A percentile compares a stretch with the other conserved stretches of the same genome.
phyloP scores from a whole-genome alignment of 2,888 invertebrate genomes.

The Empis stercorea region DNA sequence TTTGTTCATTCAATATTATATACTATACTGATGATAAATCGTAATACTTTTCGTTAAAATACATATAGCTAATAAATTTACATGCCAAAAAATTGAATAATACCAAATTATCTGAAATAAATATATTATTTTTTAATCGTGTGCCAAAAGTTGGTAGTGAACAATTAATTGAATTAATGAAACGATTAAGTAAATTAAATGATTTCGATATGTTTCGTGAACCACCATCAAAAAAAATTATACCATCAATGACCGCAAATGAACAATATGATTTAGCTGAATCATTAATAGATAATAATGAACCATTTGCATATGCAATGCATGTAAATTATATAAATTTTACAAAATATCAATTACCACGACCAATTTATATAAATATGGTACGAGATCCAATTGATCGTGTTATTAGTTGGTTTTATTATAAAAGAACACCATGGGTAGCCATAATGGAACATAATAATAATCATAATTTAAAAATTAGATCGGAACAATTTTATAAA shows the following conservation, averaged over 20 bases:
- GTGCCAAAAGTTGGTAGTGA: conserved; percentile 54
- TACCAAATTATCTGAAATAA: conserved; percentile 53
- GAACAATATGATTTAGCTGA: neutral
- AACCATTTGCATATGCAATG: conserved; percentile 53
- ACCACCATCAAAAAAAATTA: too few relatives aligned
- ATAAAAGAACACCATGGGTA: conserved; percentile 75
- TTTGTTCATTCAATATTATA: too few relatives aligned
- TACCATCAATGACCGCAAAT: neutral
- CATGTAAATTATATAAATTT: conserved; percentile 81
- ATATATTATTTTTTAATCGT: conserved; percentile 46
- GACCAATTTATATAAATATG: conserved; percentile 78
- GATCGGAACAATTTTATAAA: conserved; percentile 27
- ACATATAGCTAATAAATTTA: conserved; percentile 38
- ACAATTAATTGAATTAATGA: conserved; percentile 67
- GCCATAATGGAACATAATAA: conserved; percentile 71
- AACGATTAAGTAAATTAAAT: conserved; percentile 47
- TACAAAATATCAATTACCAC: conserved; percentile 57
- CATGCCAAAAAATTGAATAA: conserved; percentile 61
- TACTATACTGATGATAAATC: too few relatives aligned
- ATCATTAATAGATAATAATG: neutral
- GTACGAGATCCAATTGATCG: conserved; percentile 80
- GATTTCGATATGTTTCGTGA: conserved; percentile 38
- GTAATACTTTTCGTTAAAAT: too few relatives aligned
- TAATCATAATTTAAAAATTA: conserved; percentile 52
- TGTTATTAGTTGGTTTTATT: conserved; percentile 84